Evolutionary conservation across 2,113 vertebrate species (phyloP).

Genomic region (Hoplias malabaricus): DNA sequence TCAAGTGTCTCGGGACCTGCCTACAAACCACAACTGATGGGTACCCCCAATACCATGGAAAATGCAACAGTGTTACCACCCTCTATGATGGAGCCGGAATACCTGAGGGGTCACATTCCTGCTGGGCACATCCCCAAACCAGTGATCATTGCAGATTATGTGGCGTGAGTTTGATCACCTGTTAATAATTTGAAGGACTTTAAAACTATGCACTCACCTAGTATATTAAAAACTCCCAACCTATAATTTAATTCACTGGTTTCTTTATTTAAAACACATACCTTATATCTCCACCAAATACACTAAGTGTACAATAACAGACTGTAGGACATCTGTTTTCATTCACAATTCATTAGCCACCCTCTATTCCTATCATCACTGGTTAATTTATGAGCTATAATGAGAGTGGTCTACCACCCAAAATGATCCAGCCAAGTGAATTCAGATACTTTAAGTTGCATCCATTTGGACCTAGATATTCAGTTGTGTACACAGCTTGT

Average conservation of each 20-base stretch:
- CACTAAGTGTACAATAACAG: not conserved
- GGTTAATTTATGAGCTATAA: not conserved
- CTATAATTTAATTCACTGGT: no score
- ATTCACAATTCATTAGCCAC: not conserved
- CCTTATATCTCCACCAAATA: not conserved
- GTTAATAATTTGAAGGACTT: no score
- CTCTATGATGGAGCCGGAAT: constrained; percentile 76
- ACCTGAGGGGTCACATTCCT: constrained; percentile 86
- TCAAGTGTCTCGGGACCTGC: constrained; percentile 58
- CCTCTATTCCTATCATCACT: not conserved
- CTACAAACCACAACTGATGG: constrained; percentile 59
- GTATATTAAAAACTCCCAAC: no score
- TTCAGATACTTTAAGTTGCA: no score
- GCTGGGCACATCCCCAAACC: constrained; percentile 93
- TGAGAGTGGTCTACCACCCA: not conserved
- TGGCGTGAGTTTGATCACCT: constrained; percentile 92
- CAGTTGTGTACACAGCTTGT: no score
- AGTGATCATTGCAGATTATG: constrained; percentile 90
- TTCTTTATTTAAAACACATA: not conserved
- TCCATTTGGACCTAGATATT: no score
- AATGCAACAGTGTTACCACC: constrained; percentile 10
- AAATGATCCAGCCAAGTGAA: not conserved
- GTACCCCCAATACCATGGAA: constrained; percentile 57
- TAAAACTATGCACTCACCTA: no score
- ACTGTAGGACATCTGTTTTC: no score